Percentiles rank a stretch among this genome's conserved stretches.
Evolutionary conservation across 37 sponge, comb jelly and placozoan species (phyloP).

Genomic region (Lycopodina hypogea): DNA sequence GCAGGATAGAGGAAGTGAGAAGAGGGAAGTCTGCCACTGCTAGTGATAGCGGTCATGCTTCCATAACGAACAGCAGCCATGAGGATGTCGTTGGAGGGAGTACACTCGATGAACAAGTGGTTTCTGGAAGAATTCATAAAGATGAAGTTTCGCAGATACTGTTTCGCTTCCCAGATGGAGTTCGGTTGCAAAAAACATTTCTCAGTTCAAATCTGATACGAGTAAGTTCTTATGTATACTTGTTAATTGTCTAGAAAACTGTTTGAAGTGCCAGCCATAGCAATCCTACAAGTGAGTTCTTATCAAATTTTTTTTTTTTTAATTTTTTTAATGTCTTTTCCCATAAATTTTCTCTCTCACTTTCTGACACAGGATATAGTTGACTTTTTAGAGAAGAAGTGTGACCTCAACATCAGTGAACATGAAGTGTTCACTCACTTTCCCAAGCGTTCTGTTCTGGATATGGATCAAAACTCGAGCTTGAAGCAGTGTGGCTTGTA

Average conservation of each 20-base stretch:
- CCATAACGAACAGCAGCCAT: not conserved
- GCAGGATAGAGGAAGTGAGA: not conserved
- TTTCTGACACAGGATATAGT: not conserved
- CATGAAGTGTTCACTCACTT: conserved; percentile 77
- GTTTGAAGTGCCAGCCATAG: not conserved
- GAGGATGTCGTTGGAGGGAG: not conserved
- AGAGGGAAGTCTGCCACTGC: not conserved
- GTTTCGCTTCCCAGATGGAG: conserved; percentile 68
- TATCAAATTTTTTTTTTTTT: not conserved
- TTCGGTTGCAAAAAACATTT: conserved; percentile 49
- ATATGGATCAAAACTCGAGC: conserved; percentile 20
- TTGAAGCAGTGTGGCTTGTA: conserved; percentile 69
- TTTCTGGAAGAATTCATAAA: not conserved
- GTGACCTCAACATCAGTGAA: conserved; percentile 21
- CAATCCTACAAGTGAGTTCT: too few species aligned
- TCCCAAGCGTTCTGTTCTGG: conserved; percentile 50
- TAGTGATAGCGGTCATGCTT: not conserved
- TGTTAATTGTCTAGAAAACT: not conserved
- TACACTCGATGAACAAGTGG: not conserved
- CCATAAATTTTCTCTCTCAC: not conserved
- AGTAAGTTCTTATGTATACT: conserved; percentile 23
- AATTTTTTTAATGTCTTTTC: not conserved
- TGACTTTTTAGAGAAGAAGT: not conserved
- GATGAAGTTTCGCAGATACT: conserved; percentile 33
- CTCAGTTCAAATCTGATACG: conserved; percentile 45